These are phyloP conservation scores for Chloropsis cyanopogon DNA, from an alignment of 2,113 vertebrate genomes.

Conservation along the genomic window DNA sequence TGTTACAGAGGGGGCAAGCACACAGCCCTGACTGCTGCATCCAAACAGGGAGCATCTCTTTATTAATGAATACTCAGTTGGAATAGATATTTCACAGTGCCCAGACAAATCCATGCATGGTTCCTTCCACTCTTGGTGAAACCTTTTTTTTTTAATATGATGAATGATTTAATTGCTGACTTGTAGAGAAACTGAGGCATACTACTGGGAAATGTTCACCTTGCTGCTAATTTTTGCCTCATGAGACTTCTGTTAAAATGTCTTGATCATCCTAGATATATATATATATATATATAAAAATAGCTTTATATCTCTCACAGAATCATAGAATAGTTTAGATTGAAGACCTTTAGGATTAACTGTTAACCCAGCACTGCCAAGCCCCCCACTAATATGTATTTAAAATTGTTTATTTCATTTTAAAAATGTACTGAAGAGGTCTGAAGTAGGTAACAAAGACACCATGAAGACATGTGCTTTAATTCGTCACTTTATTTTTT, in stretches of 20 bases:
- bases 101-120: not conserved
- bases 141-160: not conserved
- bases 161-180: not conserved
- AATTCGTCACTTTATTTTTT: not conserved
- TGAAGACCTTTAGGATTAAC: not conserved
- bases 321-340: not conserved
- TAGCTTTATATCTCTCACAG: not conserved
- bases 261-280: not conserved
- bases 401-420: not conserved
- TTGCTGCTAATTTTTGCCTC: not conserved
- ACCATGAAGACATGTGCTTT: not conserved
- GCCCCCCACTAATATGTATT: not conserved
- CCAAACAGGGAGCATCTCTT: not conserved
- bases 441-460: not conserved
- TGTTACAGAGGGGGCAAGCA: not conserved
- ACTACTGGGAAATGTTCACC: not conserved
- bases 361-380: not conserved
- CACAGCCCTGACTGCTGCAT: not conserved
- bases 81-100: not conserved
- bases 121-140: not conserved
- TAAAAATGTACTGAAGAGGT: not conserved
- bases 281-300: too few relatives aligned
- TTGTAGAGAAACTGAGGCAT: not conserved
- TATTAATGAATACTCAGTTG: not conserved
- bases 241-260: not conserved